Evolutionary conservation across 2,113 vertebrate genomes (phyloP).

Genomic region (Ammodytes marinus): DNA sequence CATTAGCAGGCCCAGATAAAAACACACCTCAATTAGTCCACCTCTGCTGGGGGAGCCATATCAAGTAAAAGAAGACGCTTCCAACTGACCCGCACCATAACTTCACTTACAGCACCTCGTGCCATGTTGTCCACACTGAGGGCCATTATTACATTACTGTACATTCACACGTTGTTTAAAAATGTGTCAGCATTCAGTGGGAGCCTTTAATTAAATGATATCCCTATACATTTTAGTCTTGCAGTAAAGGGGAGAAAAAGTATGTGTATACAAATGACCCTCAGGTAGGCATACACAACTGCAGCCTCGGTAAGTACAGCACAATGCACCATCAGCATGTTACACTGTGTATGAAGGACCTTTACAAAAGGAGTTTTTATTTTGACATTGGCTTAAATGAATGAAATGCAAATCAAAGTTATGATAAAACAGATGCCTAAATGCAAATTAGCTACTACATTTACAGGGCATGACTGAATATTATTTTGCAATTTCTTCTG

Average conservation of each 20-base stretch:
- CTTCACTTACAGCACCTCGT: slow-evolving; percentile 35
- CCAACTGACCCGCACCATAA: slow-evolving; percentile 57
- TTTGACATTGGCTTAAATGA: not conserved
- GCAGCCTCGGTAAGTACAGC: not conserved
- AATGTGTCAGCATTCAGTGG: slow-evolving; percentile 18
- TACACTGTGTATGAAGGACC: not conserved
- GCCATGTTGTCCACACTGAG: slow-evolving; percentile 32
- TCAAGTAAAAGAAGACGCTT: slow-evolving; percentile 51
- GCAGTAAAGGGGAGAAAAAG: slow-evolving; percentile 14
- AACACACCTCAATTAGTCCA: slow-evolving; percentile 84
- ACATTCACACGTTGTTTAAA: slow-evolving; percentile 2
- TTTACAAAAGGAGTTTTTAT: not conserved
- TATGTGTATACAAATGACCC: not conserved
- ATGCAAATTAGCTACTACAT: not conserved
- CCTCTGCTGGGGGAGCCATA: slow-evolving; percentile 64
- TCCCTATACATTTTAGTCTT: not conserved
- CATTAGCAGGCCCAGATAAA: slow-evolving; percentile 83
- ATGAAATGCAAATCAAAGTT: not conserved
- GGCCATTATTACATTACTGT: slow-evolving; percentile 37
- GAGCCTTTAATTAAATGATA: slow-evolving; percentile 34
- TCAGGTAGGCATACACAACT: not conserved
- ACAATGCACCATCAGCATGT: slow-evolving; percentile 18
- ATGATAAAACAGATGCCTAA: not conserved
- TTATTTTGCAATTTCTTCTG: not conserved
- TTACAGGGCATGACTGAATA: not conserved